Conservation (phyloP, 2,888 invertebrate species). For the Drosophila mulleri region DNA sequence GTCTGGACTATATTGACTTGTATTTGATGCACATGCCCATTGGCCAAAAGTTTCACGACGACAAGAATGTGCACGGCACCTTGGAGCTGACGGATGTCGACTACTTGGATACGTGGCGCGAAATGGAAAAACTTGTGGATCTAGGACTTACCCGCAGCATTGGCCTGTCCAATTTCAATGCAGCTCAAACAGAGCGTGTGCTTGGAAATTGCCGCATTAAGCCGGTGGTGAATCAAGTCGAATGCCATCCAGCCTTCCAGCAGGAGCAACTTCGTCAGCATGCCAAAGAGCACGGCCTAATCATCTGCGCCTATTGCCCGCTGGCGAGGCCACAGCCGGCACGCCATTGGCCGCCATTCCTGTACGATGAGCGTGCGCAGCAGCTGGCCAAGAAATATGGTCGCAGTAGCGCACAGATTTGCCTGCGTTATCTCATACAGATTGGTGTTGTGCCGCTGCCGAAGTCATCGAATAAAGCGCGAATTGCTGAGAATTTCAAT, state of each 20-base stretch:
- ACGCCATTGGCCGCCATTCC: slow-evolving; percentile 86
- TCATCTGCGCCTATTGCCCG: slow-evolving; percentile 90
- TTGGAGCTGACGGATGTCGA: slow-evolving; percentile 80
- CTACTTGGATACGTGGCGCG: slow-evolving; percentile 83
- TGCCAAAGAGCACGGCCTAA: slow-evolving; percentile 88
- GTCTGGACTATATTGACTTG: slow-evolving; percentile 91
- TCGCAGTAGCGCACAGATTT: slow-evolving; percentile 88
- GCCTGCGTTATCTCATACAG: slow-evolving; percentile 88
- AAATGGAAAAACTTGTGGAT: slow-evolving; percentile 84
- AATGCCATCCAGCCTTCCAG: slow-evolving; percentile 84
- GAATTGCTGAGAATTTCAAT: slow-evolving; percentile 86
- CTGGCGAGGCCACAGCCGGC: slow-evolving; percentile 88
- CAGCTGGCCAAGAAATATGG: slow-evolving; percentile 87
- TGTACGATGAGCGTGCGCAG: slow-evolving; percentile 84
- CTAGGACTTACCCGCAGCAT: slow-evolving; percentile 80
- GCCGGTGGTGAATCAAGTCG: slow-evolving; percentile 84
- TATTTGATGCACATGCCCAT: slow-evolving; percentile 94
- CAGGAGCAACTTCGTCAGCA: slow-evolving; percentile 87
- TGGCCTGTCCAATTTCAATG: slow-evolving; percentile 83
- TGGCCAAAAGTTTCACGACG: slow-evolving; percentile 87
- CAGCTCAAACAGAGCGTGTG: slow-evolving; percentile 81
- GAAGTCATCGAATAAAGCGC: slow-evolving; percentile 86
- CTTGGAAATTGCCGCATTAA: slow-evolving; percentile 80
- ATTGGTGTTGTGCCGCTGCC: slow-evolving; percentile 86
- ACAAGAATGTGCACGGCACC: slow-evolving; percentile 82